Evolutionary conservation across 2,113 vertebrate species (phyloP).

Genomic region (Beaufortia kweichowensis): DNA sequence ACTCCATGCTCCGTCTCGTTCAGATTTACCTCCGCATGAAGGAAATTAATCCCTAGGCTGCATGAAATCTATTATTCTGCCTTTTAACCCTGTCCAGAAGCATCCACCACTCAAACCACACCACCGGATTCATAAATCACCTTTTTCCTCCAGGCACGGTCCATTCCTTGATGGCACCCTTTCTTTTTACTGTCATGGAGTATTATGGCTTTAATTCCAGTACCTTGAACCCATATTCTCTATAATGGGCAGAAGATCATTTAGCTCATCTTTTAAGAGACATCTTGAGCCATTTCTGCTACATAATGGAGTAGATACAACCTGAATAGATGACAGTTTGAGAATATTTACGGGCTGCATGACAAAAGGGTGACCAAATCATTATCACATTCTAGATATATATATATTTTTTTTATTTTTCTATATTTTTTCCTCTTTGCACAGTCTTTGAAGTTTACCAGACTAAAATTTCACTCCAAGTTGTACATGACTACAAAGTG

Average conservation of each 20-base stretch:
- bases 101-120: constrained; percentile 33
- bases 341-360: background rate
- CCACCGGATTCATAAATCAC: constrained; percentile 40
- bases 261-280: constrained; percentile 36
- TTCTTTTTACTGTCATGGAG: background rate
- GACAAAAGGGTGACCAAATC: background rate
- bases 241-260: constrained; percentile 13
- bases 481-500: no score
- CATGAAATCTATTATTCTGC: constrained; percentile 53
- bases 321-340: background rate
- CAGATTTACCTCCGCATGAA: constrained; percentile 41
- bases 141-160: constrained; percentile 19
- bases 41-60: constrained; percentile 47
- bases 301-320: background rate
- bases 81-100: constrained; percentile 45
- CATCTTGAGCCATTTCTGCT: constrained; percentile 25
- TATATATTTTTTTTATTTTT: background rate
- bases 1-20: constrained; percentile 2
- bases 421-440: no score
- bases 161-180: background rate
- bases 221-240: constrained; percentile 10
- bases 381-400: no score
- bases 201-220: constrained; percentile 11
- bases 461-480: no score
- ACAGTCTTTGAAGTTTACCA: no score